Evolutionary conservation across 2,888 invertebrate genomes (phyloP).

Genomic region (Eurois occulta): DNA sequence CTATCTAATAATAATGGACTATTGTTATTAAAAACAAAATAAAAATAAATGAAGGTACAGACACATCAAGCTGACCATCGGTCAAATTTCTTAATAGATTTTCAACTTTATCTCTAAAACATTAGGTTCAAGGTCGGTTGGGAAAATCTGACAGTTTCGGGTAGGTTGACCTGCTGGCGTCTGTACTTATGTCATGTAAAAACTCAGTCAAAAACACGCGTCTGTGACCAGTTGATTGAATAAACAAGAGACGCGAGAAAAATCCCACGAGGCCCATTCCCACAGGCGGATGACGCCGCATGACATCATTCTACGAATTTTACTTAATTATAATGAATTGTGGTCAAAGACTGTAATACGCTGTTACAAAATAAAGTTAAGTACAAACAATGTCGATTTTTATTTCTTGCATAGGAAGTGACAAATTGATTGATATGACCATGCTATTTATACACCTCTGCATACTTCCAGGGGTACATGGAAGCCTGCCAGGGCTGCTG

Average conservation of each 20-base stretch:
- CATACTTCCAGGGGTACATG: neutral
- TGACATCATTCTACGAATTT: slow-evolving; percentile 36
- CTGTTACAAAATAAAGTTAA: neutral
- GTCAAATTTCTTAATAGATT: too few species aligned
- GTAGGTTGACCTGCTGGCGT: too few species aligned
- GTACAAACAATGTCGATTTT: neutral
- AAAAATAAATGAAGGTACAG: too few species aligned
- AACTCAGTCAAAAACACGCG: neutral
- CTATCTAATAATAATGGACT: too few species aligned
- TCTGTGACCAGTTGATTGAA: slow-evolving; percentile 8
- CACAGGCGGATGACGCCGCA: neutral
- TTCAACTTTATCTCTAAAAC: too few species aligned
- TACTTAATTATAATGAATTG: slow-evolving; percentile 20
- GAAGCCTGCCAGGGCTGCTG: too few species aligned
- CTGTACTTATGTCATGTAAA: neutral
- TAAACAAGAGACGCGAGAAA: neutral
- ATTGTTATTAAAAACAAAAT: too few species aligned
- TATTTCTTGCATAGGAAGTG: neutral
- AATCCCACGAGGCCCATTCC: slow-evolving; percentile 24
- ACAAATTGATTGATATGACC: neutral
- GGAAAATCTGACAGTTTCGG: too few species aligned
- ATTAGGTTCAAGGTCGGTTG: too few species aligned
- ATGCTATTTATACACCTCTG: neutral
- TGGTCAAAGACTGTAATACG: neutral
- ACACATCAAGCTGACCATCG: too few species aligned